Base-by-base conservation (phyloP, 2,888 invertebrate species). In the Himalopsyche kuldschensis region DNA sequence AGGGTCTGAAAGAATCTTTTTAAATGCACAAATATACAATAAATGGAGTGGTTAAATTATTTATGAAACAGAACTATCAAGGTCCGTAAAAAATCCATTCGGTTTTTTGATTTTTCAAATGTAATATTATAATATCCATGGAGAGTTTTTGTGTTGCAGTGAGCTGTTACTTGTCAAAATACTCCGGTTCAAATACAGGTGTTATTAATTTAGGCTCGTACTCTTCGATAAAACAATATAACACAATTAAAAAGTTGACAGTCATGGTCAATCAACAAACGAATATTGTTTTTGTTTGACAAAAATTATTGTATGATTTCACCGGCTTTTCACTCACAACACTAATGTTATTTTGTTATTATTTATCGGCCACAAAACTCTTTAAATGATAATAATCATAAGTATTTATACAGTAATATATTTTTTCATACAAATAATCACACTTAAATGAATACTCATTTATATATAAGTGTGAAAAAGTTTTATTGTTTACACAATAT, bases 401-500 rank as follows among this genome's bases (percentile, higher is more conserved):
- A 35, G 41, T 77, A 77, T 77, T n/a, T 17, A 32, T 24, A 77
- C 41, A 77, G 24, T 35, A 77, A 32, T 77, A 35, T 77, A 35
- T 77, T 77, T 35, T 77, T 77, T 76, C n/a, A 31, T 77, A 77
- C 20, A 77, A 77, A 77, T 47, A 48, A 80, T 80, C 75, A 83
- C 78, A 47, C 75, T 79, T 81, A 81, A 63, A 55, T 55, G 24
- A 47, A 83, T 48, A 79, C 80, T 47, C 17, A 81, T 81, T 81
- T 48, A 46, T 41, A 75, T 79, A 78, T 83, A 78, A 83, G 77
- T 81, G 81, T 69, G 47, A 78, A 80, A 84, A 27, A 79, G 31
- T 46, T 78, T 75, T 55, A 55, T 55, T 55, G 55, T 55, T 55
- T 75, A 83, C 81, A 83, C 80, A 79, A 80, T 31, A 4, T 15